A percentile compares a stretch with the other conserved stretches of the same genome.
Evolutionary conservation across 2,888 invertebrate species (phyloP).

Genomic region (Pachydiplax longipennis): DNA sequence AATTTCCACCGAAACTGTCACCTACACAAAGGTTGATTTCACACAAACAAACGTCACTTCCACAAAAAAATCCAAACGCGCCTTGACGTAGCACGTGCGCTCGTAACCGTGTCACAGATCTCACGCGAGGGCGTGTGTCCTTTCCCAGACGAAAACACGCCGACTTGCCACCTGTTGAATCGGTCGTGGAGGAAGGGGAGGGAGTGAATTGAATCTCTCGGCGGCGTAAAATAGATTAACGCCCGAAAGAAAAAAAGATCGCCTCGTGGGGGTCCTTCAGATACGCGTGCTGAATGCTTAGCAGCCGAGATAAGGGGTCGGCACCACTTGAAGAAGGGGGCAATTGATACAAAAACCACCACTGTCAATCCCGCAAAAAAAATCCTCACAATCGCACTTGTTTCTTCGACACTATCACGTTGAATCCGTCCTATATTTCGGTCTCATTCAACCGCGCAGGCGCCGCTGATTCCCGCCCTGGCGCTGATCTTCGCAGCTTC

Average conservation of each 20-base stretch:
- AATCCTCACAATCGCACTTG: background rate
- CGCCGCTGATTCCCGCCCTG: background rate
- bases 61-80: background rate
- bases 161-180: constrained; percentile 28
- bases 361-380: background rate
- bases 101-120: background rate
- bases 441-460: background rate
- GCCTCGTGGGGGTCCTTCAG: background rate
- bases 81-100: background rate
- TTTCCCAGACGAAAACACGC: background rate
- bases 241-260: background rate
- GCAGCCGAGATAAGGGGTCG: background rate
- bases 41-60: background rate
- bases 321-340: background rate
- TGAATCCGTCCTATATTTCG: background rate
- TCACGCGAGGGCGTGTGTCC: background rate
- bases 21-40: too few relatives aligned
- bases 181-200: background rate
- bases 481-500: background rate
- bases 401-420: background rate
- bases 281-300: background rate
- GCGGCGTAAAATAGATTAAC: constrained; percentile 20
- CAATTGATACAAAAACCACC: too few relatives aligned
- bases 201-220: constrained; percentile 1
- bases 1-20: too few relatives aligned